Conservation (phyloP, 2,113 vertebrate species). For the Gallinago media region DNA sequence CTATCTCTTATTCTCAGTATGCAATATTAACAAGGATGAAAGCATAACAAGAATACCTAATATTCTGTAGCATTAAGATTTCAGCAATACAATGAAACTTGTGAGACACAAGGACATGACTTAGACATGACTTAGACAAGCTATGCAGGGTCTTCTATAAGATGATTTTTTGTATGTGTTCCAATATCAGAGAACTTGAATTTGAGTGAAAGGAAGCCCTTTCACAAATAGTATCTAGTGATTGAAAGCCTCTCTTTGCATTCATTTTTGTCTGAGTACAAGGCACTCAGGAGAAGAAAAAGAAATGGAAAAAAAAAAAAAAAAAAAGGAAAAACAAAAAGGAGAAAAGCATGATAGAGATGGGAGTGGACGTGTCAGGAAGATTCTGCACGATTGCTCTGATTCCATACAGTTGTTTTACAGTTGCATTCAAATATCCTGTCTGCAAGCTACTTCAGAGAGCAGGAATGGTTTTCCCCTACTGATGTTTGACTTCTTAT, state of each 20-base stretch:
- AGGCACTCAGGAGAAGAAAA: neutral
- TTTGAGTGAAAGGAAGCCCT: neutral
- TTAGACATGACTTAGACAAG: neutral
- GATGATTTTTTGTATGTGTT: neutral
- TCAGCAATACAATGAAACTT: neutral
- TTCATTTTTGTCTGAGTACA: neutral
- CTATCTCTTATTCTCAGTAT: neutral
- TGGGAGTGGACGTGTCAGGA: neutral
- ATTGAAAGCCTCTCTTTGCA: neutral
- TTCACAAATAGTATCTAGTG: neutral
- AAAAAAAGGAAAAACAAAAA: neutral
- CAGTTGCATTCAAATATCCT: neutral
- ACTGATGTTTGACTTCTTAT: neutral
- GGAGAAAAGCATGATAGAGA: neutral
- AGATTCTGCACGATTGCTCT: neutral
- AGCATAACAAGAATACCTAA: neutral
- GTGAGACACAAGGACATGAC: neutral
- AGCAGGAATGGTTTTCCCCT: neutral
- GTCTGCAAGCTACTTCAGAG: neutral
- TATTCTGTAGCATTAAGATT: neutral
- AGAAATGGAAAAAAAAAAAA: neutral
- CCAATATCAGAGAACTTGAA: neutral
- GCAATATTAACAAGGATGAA: neutral
- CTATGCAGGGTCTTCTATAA: neutral
- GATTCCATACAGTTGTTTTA: neutral